Percentiles rank a stretch among this genome's conserved stretches.
Evolutionary conservation across 2,113 vertebrate genomes (phyloP).

Genomic region (Lampris incognitus): DNA sequence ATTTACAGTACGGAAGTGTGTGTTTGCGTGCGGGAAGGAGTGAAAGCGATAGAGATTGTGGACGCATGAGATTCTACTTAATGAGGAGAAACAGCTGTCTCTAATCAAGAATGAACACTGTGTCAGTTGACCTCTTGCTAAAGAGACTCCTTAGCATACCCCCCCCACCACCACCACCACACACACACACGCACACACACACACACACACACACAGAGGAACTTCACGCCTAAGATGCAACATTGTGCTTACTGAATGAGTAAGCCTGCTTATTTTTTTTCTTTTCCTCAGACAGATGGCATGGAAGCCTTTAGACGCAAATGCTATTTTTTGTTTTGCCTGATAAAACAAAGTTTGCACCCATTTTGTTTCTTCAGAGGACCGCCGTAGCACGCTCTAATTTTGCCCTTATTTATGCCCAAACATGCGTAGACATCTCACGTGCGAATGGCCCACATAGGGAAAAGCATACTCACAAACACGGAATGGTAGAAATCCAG

Average conservation of each 20-base stretch:
- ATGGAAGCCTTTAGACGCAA: conserved; percentile 43
- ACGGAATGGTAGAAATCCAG: too few species aligned
- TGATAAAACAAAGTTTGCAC: conserved; percentile 36
- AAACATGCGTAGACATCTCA: neutral
- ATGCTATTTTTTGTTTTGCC: conserved; percentile 47
- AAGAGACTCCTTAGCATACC: conserved; percentile 3
- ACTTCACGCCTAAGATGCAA: neutral
- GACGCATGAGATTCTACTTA: conserved; percentile 42
- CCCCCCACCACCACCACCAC: neutral
- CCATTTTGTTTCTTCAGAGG: conserved; percentile 43
- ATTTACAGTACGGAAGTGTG: too few species aligned
- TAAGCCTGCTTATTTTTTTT: conserved; percentile 25
- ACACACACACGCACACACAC: conserved; percentile 3
- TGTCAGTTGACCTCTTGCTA: conserved; percentile 36
- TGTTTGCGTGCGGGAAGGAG: neutral
- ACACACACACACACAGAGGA: conserved; percentile 6
- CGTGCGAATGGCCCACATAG: neutral
- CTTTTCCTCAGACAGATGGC: conserved; percentile 47
- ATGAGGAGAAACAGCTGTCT: conserved; percentile 68
- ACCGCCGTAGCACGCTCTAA: conserved; percentile 11
- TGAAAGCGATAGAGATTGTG: neutral
- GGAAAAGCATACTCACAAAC: neutral
- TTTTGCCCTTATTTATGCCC: conserved; percentile 4
- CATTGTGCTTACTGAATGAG: conserved; percentile 10
- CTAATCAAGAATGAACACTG: conserved; percentile 63